A percentile compares a stretch with the other conserved stretches of the same genome.
Conservation (phyloP, 92 coral and sea anemone species). For the Montipora capitata region DNA sequence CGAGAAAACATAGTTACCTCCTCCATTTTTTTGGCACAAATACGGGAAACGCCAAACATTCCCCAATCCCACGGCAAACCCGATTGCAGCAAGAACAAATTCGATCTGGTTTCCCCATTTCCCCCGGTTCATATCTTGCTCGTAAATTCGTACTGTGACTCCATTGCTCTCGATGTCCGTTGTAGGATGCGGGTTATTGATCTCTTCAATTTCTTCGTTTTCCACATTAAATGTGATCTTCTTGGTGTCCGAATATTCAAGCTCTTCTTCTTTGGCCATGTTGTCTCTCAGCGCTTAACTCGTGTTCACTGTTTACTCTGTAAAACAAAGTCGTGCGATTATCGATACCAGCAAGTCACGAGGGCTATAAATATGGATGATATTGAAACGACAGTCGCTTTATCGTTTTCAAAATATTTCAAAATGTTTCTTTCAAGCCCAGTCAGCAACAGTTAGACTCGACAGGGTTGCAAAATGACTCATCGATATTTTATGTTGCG, state of each 20-base stretch:
- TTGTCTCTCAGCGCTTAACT: slow-evolving; percentile 4
- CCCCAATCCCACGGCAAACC: slow-evolving; percentile 93
- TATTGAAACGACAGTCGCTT: neutral
- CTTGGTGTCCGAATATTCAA: slow-evolving; percentile 65
- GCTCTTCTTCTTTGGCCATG: slow-evolving; percentile 75
- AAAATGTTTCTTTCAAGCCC: neutral
- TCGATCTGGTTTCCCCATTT: slow-evolving; percentile 87
- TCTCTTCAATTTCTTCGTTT: slow-evolving; percentile 49
- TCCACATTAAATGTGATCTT: slow-evolving; percentile 69
- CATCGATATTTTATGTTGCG: neutral
- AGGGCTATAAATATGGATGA: slow-evolving; percentile 37
- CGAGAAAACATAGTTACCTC: slow-evolving; percentile 69
- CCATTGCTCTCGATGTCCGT: slow-evolving; percentile 60
- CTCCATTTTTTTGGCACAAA: slow-evolving; percentile 93
- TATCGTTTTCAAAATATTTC: too few relatives aligned
- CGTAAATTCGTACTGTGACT: slow-evolving; percentile 61
- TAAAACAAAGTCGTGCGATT: neutral
- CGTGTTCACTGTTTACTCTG: slow-evolving; percentile 36
- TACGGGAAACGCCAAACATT: slow-evolving; percentile 95
- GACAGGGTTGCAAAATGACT: neutral
- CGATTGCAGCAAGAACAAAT: slow-evolving; percentile 85
- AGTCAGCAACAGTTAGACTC: neutral
- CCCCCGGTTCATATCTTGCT: slow-evolving; percentile 60
- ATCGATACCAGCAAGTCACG: slow-evolving; percentile 7
- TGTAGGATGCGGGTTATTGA: slow-evolving; percentile 53